Conservation (phyloP, 2,888 invertebrate genomes). For the Tolmerus cingulatus region DNA sequence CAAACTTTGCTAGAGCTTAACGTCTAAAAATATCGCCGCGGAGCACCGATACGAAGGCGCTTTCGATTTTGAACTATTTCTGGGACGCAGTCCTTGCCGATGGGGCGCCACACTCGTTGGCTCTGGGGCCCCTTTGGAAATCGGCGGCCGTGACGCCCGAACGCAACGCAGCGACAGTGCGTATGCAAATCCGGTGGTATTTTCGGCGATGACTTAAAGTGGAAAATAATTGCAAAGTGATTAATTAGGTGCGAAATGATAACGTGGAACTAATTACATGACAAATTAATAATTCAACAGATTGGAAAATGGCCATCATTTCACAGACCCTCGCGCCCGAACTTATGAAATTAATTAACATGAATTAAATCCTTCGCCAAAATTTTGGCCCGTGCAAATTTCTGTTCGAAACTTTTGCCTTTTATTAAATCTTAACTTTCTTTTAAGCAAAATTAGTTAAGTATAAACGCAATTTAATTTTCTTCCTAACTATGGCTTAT, state of each 20-base stretch:
- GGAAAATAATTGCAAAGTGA: conserved; percentile 29
- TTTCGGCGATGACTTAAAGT: conserved; percentile 29
- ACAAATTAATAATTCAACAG: conserved; percentile 36
- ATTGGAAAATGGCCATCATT: conserved; percentile 24
- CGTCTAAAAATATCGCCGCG: conserved; percentile 42
- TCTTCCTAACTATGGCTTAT: background rate
- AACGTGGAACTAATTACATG: conserved; percentile 11
- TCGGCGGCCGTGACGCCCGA: background rate
- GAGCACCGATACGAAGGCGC: conserved; percentile 21
- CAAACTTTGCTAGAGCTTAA: conserved; percentile 11
- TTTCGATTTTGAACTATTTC: background rate
- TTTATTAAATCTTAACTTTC: background rate
- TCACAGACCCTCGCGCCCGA: background rate
- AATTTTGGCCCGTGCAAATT: background rate
- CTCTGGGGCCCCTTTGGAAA: background rate
- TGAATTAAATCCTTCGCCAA: background rate
- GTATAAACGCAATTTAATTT: background rate
- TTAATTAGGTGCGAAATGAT: conserved; percentile 35
- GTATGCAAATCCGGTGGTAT: background rate
- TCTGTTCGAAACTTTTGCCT: background rate
- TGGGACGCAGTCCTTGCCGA: background rate
- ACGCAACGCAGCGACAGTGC: background rate
- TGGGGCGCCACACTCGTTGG: background rate
- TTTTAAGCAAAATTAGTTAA: background rate
- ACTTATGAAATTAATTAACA: conserved; percentile 23